These are phyloP conservation scores for Lycocorax pyrrhopterus DNA, from an alignment of 2,113 vertebrate species.

Conservation along the genomic window DNA sequence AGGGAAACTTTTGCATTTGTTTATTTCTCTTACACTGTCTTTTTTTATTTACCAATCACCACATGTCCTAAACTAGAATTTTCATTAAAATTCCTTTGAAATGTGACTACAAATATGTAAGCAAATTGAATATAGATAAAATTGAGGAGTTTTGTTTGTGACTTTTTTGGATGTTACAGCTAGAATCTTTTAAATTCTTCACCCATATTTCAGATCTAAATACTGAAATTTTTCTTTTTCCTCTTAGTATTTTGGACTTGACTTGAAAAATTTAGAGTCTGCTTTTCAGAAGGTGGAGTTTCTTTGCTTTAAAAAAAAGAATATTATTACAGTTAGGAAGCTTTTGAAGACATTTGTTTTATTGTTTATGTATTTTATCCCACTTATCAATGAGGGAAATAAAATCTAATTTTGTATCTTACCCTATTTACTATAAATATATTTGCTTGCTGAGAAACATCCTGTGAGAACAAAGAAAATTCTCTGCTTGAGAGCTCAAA, in stretches of 20 bases:
- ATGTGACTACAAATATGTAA: background rate
- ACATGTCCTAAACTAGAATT: background rate
- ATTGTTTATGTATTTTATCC: background rate
- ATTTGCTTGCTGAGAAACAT: constrained; percentile 27
- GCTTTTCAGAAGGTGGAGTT: background rate
- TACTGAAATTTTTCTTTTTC: background rate
- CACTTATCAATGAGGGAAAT: background rate
- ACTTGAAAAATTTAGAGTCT: background rate
- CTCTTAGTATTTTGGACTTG: background rate
- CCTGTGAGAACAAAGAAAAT: constrained; percentile 4
- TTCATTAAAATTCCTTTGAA: background rate
- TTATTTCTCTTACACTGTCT: background rate
- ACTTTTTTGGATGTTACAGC: background rate
- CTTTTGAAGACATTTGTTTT: background rate
- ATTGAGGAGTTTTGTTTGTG: background rate
- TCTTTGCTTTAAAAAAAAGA: background rate
- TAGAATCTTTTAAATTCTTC: background rate
- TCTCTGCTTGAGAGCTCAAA: background rate
- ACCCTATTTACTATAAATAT: constrained; percentile 18
- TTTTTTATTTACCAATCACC: background rate
- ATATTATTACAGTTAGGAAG: background rate
- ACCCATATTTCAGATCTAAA: background rate
- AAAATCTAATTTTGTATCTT: background rate
- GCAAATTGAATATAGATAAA: background rate
- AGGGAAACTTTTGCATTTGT: background rate